Base-by-base conservation (phyloP, 92 coral and sea anemone genomes). In the Porites lobata region DNA sequence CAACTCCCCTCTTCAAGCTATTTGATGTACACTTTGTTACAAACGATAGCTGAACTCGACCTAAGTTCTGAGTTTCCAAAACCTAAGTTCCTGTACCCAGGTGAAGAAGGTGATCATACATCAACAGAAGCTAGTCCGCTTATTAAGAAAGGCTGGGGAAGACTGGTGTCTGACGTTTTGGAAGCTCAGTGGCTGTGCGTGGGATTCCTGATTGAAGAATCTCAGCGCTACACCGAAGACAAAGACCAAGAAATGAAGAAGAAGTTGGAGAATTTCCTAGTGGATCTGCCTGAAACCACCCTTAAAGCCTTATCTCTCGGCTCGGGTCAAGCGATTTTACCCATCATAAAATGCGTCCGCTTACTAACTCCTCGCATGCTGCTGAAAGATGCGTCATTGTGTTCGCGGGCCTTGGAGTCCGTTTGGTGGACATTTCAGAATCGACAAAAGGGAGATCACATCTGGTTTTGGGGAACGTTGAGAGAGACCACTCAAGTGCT, bases 381-480 rank as follows among this genome's bases (percentile, higher is more conserved):
- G 15, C 70, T 50, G 53, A 54, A 56, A 4, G 94, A 96, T 72
- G 83, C 66, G 32, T 84, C 78, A 21, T 75, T 85, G 68, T 89
- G 92, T 68, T 70, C 80, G 24, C 92, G 72, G 76, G 77, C 93
- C 32, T 82, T 97, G 24, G 92, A 96, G 70, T 77, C 86, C n/a
- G 94, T 92, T 50, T 96, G 98, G 98, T 88, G 90, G 73, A 88
- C 93, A 24, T 84, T 97, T 21, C 85, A 91, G 65, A 98, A 93
- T 86, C 83, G 93, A 51, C 95, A 91, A 77, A 93, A 91, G 26
- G 79, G 90, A 9, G 91, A 86, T 32, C 90, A 93, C 38, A 77
- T 76, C 67, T 81, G 86, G 54, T 97, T 96, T 72, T 97, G 99
- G 99, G 81, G 91, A 64, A 86, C 90, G 53, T 71, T 92, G 70